phyloP scores from a whole-genome alignment of 2,113 vertebrate genomes.

The Cololabis saira region DNA sequence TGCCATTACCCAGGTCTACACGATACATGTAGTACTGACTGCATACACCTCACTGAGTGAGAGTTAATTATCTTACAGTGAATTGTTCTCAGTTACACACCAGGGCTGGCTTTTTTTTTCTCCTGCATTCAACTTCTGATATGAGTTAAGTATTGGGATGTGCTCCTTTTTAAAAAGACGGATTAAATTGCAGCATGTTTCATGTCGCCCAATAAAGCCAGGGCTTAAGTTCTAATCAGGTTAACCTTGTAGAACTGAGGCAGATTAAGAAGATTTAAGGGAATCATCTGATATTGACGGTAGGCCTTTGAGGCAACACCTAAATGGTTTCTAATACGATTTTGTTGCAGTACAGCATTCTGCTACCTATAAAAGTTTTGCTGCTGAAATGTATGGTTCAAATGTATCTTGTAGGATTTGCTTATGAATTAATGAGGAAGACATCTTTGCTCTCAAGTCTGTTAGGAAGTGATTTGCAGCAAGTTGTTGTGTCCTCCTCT shows the following conservation, averaged over 20 bases:
- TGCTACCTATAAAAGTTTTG: conserved; percentile 12
- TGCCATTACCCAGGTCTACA: not conserved
- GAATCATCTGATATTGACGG: conserved; percentile 63
- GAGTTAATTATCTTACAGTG: too few relatives aligned
- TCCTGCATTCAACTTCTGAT: conserved; percentile 4
- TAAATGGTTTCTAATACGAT: conserved; percentile 64
- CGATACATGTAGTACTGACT: not conserved
- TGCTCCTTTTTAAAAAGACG: conserved; percentile 7
- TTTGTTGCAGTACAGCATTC: conserved; percentile 38
- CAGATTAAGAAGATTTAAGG: conserved; percentile 67
- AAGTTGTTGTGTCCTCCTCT: conserved; percentile 9
- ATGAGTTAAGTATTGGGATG: not conserved
- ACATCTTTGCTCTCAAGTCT: not conserved
- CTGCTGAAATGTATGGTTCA: conserved; percentile 7
- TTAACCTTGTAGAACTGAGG: conserved; percentile 71
- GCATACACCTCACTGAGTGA: too few relatives aligned
- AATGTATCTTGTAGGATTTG: conserved; percentile 17
- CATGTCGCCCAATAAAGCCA: conserved; percentile 45
- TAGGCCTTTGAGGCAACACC: conserved; percentile 56
- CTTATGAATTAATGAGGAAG: conserved; percentile 13
- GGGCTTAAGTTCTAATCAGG: conserved; percentile 67
- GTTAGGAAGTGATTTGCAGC: conserved; percentile 2
- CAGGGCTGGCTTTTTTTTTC: not conserved
- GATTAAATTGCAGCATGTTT: conserved; percentile 57
- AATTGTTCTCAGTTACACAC: too few relatives aligned